Base-by-base conservation (phyloP, 2,797 vertebrate genomes). In the Linurgus olivaceus region DNA sequence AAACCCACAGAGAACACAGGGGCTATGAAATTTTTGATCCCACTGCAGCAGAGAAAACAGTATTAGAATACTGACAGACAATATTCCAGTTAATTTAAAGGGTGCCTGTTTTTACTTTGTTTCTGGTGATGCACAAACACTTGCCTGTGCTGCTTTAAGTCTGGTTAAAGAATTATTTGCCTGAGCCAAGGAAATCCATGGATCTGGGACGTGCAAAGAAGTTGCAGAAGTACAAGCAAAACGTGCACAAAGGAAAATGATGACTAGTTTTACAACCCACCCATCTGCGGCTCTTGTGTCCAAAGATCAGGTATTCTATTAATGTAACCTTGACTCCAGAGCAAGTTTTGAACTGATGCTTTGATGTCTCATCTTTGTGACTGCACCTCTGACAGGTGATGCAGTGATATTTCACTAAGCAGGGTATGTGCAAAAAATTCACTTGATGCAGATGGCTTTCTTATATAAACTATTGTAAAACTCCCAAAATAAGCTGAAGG, bases 1-100 rank as follows among this genome's bases (percentile, higher is more conserved):
- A 9, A 86, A 62, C 0, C 1, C 2, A 1, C 6, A 17, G 62
- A 58, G 66, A 81, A 44, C 38, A 55, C 14, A 3, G 4, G 13
- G 18, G 10, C 24, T 47, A 40, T 13, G 44, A 91, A 20, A 18
- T 40, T 31, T 19, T 57, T 76, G 17, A 55, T 55, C 66, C 17
- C 17, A 35, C 9, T 66, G 58, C 47, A 77, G 29, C 21, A 71
- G 55, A 66, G 37, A 44, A 63, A 82, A n/a, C 16, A 31, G 2
- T 24, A 66, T 38, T 48, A 65, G 11, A 77, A 63, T 45, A 57
- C 5, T 3, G 1, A 38, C 8, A 35, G 44, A 33, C 11, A 76
- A 23, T 59, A 47, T 67, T 79, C 29, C 72, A 45, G 24, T 21
- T 52, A 20, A 40, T 33, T 59, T 23, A 59, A 37, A 77, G 14